Evolutionary conservation across 2,113 vertebrate genomes (phyloP).

Genomic region (Limanda limanda): DNA sequence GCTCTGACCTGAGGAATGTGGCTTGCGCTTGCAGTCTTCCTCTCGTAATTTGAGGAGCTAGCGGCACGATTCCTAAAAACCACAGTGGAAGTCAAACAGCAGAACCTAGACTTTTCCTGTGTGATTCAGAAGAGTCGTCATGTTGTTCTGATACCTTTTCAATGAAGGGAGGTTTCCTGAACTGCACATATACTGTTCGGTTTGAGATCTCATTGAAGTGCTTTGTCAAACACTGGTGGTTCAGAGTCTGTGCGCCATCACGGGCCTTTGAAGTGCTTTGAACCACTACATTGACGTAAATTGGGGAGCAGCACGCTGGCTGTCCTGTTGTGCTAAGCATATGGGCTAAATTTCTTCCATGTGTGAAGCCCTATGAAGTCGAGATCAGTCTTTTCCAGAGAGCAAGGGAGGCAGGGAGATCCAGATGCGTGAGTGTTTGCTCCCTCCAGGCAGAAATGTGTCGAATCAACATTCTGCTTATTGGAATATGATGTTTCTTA

Average conservation of each 20-base stretch:
- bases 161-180: constrained; percentile 25
- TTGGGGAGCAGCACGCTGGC: constrained; percentile 71
- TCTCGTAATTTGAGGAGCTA: constrained; percentile 36
- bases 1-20: constrained; percentile 35
- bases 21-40: constrained; percentile 6
- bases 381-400: constrained; percentile 70
- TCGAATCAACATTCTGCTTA: constrained; percentile 46
- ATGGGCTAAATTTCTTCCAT: constrained; percentile 79
- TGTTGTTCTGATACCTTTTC: constrained; percentile 38
- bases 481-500: constrained; percentile 9
- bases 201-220: constrained; percentile 44
- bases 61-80: constrained; percentile 23
- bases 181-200: constrained; percentile 3
- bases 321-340: constrained; percentile 75
- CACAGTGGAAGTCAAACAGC: constrained; percentile 3
- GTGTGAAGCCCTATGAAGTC: constrained; percentile 74
- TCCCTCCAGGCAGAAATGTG: constrained; percentile 53
- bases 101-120: constrained; percentile 18
- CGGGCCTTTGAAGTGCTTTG: constrained; percentile 74
- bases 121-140: constrained; percentile 18
- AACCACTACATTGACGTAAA: constrained; percentile 76
- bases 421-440: constrained; percentile 57
- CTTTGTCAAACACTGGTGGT: constrained; percentile 37
- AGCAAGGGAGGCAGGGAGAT: constrained; percentile 61
- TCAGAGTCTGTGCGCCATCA: constrained; percentile 43